Conservation (phyloP, 2,888 invertebrate species). For the Phyllotreta striolata region DNA sequence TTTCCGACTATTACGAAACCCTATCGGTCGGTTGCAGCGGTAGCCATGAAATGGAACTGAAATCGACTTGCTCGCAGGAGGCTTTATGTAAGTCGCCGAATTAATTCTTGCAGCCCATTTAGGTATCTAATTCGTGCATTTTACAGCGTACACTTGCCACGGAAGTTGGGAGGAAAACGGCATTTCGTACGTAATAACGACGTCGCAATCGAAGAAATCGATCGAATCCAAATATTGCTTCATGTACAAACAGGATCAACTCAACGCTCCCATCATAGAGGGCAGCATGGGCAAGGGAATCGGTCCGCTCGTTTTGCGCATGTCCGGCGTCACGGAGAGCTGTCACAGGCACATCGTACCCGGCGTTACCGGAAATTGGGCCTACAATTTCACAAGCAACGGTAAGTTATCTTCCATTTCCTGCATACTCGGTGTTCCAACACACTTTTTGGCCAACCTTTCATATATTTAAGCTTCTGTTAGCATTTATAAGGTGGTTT, state of each 20-base stretch:
- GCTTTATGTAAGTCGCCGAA: conserved; percentile 62
- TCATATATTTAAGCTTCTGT: background rate
- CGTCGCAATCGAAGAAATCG: conserved; percentile 64
- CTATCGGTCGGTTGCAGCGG: conserved; percentile 69
- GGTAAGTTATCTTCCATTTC: conserved; percentile 62
- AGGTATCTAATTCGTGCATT: background rate
- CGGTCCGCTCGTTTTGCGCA: conserved; percentile 57
- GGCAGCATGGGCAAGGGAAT: conserved; percentile 48
- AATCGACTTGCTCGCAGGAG: conserved; percentile 64
- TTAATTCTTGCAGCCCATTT: background rate
- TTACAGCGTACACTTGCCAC: conserved; percentile 74
- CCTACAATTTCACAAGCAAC: conserved; percentile 74
- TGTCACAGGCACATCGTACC: conserved; percentile 67
- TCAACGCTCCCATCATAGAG: conserved; percentile 47
- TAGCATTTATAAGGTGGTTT: conserved; percentile 14
- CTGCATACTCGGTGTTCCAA: background rate
- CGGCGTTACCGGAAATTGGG: conserved; percentile 66
- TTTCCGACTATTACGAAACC: conserved; percentile 65
- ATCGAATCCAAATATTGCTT: conserved; percentile 70
- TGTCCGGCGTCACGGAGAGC: conserved; percentile 66
- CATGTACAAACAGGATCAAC: conserved; percentile 64
- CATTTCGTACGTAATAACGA: conserved; percentile 74
- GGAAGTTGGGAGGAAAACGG: conserved; percentile 75
- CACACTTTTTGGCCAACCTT: too few species aligned
- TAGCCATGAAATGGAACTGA: conserved; percentile 69